Evolutionary conservation across 2,113 vertebrate species (phyloP).

Genomic region (Nesogale talazaci): DNA sequence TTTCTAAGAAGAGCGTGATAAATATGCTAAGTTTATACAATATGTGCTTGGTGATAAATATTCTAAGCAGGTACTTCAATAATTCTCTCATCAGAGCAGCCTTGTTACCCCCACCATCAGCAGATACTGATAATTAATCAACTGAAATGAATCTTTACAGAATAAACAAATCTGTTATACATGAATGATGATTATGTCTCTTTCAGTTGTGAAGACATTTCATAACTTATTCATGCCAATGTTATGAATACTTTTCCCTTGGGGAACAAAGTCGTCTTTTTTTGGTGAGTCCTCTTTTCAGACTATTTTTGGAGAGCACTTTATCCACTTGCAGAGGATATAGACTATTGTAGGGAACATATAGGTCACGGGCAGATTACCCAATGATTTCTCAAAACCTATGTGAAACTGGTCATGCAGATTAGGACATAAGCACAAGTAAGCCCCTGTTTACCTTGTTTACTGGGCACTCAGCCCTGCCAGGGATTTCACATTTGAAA

Average conservation of each 20-base stretch:
- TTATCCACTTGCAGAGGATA: not conserved
- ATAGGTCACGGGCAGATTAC: not conserved
- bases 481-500: no score
- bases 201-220: constrained; percentile 87
- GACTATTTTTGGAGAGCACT: constrained; percentile 50
- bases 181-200: constrained; percentile 90
- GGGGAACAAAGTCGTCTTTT: constrained; percentile 83
- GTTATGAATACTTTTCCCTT: constrained; percentile 82
- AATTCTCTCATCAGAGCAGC: constrained; percentile 88
- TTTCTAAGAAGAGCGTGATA: constrained; percentile 69
- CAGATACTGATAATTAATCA: constrained; percentile 90
- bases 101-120: constrained; percentile 87
- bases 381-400: no score
- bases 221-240: constrained; percentile 88
- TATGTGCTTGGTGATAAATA: constrained; percentile 83
- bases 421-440: not conserved
- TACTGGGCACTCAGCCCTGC: not conserved
- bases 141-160: constrained; percentile 89
- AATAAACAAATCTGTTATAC: constrained; percentile 91
- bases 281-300: constrained; percentile 76
- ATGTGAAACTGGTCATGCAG: not conserved
- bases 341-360: not conserved
- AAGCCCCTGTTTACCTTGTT: not conserved
- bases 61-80: constrained; percentile 87
- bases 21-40: constrained; percentile 86